Base-by-base conservation (phyloP, 2,797 vertebrate species). In the Neoniphon sammara region DNA sequence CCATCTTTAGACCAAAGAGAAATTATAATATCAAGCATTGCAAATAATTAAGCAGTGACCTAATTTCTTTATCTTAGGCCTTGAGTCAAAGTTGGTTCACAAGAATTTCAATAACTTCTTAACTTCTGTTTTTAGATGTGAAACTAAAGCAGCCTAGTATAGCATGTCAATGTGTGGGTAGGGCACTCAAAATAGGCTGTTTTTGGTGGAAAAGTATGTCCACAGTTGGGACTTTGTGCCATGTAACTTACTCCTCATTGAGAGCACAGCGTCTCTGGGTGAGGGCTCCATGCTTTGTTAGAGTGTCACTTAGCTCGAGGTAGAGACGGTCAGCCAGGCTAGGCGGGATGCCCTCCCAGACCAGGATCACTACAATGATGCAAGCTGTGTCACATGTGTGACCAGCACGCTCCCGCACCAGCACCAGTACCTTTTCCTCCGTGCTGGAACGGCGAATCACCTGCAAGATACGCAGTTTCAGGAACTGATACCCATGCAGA, bases 351-450 rank as follows among this genome's bases (percentile, higher is more conserved):
- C 97, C 98, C 79, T 99, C 97, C 98, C 98, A 99, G 58, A 99
- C 92, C 77, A 99, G 90, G 87, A 99, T 97, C 69, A 97, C 96
- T 23, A 99, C 95, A 52, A 99, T 91, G 2, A 99, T 95, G 85
- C 97, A 97, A 0, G 98, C 95, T 0, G 95, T 92, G 46, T 96
- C 94, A 71, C 98, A 99, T 0, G 89, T 94, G 85, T 99, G 98
- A 52, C 97, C 96, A 0, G 91, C 92, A 56, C 98, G 95, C 89
- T 98, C 95, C 0, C 97, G 94, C 78, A 99, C 98, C 90, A 99
- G 73, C 75, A 98, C 97, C 78, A 99, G 94, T 57, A 99, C 85
- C 88, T 99, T 99, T 93, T 99, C 98, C 52, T 99, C 97, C 15
- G 59, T 74, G 66, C 94, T 92, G 76, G 93, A 89, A 89, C 97